Base-by-base conservation (phyloP, 2,113 vertebrate species). In the Triplophysa tibetana region DNA sequence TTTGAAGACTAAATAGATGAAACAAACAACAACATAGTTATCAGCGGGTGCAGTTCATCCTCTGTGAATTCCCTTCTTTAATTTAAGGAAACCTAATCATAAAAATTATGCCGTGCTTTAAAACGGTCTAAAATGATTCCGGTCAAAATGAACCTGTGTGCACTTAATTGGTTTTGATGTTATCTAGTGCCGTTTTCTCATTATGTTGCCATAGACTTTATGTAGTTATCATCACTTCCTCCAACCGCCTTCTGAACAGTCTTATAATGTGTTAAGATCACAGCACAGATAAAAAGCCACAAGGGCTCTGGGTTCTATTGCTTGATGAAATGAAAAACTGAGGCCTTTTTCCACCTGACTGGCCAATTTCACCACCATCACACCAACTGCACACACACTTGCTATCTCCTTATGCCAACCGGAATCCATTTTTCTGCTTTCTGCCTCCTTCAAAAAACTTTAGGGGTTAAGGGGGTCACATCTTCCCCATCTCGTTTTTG, bases 301-400 rank as follows among this genome's bases (percentile, higher is more conserved):
- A 60, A 66, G 62, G 70, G 52, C 69, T 73, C 56, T 24, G 70
- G 38, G 62, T 74, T 74, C 68, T 66, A 74, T 75, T 81, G 70
- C 70, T 74, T 81, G 79, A 75, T 81, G 50, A 81, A 75, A 75
- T 81, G 63, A 61, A 80, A 60, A 80, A 80, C 61, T 56, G 61
- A 72, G 60, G 56, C 48, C 62, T 67, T 80, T 72, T 80, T 61
- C 61, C 45, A 74, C 78, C 41, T 66, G 62, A 77, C 75, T 66
- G 75, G 33, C 62, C 75, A 77, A 77, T 75, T 75, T 66, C 63
- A 3, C 38, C 21, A 3, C 38, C 21, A 66, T 21, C 61, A 66
- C 67, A 14, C 29, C 67, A 54, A 13, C 56, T 45, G 2, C 45
- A 50, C 13, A 16, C 38, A 52, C 19, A 62, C 60, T 12, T 21